A percentile compares a stretch with the other conserved stretches of the same genome.
These are phyloP conservation scores for Acleris emargana DNA, from an alignment of 2,888 invertebrate species.

Conservation along the genomic window DNA sequence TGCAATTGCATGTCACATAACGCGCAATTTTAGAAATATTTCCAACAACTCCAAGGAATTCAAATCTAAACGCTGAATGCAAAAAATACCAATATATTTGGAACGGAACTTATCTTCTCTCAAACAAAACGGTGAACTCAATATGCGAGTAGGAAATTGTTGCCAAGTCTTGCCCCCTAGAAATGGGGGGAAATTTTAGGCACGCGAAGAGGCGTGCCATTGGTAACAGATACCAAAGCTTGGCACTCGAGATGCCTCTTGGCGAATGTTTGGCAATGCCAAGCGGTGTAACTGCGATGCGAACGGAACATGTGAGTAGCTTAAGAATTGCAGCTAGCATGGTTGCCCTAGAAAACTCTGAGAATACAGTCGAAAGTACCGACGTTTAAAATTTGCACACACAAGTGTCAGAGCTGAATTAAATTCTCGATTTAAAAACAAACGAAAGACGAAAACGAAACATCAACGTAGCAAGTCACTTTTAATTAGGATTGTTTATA, in stretches of 20 bases:
- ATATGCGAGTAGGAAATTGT: conserved; percentile 69
- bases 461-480: too few species aligned
- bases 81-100: conserved; percentile 69
- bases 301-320: conserved; percentile 47
- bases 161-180: conserved; percentile 66
- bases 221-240: conserved; percentile 63
- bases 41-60: conserved; percentile 20
- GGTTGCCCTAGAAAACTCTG: conserved; percentile 5
- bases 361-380: neutral
- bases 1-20: neutral
- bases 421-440: too few species aligned
- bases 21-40: neutral
- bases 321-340: conserved; percentile 13
- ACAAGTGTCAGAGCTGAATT: too few species aligned
- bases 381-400: too few species aligned
- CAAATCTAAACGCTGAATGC: conserved; percentile 49
- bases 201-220: conserved; percentile 46
- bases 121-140: conserved; percentile 74
- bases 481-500: too few species aligned
- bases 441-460: too few species aligned
- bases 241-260: conserved; percentile 67
- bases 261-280: conserved; percentile 63
- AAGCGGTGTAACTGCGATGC: conserved; percentile 58
- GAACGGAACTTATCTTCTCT: conserved; percentile 57
- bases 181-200: conserved; percentile 44